phyloP scores from a whole-genome alignment of 2,113 vertebrate species.

The Paratilapia polleni region DNA sequence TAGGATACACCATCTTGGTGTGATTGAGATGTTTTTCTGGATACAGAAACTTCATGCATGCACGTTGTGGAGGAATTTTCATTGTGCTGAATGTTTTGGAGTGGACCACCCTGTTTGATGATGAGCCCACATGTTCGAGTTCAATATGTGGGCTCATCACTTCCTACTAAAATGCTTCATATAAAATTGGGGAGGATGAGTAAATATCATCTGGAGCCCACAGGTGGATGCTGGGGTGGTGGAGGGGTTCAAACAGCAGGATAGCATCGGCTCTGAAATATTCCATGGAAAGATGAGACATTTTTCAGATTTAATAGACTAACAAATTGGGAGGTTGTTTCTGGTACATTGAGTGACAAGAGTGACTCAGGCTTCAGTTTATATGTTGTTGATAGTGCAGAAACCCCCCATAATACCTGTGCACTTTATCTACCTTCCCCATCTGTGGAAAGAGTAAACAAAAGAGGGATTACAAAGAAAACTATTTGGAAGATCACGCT shows the following conservation, averaged over 20 bases:
- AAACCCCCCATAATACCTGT: background rate
- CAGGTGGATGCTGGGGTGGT: background rate
- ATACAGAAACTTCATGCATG: background rate
- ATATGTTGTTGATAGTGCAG: no score
- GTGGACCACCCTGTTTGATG: rapidly evolving
- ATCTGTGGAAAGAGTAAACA: background rate
- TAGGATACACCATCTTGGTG: background rate
- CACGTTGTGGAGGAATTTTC: background rate
- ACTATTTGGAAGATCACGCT: background rate
- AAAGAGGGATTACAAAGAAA: background rate
- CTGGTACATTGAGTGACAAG: background rate
- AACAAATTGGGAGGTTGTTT: no score
- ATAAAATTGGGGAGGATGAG: background rate
- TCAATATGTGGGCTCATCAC: background rate
- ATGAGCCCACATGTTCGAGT: no score
- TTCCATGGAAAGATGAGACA: no score
- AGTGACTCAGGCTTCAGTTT: background rate
- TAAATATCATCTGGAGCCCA: background rate
- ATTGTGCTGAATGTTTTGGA: background rate
- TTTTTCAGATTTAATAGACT: no score
- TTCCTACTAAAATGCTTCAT: background rate
- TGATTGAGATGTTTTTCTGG: background rate
- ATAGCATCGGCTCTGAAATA: background rate
- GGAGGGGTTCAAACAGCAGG: background rate
- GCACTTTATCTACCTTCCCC: background rate